Evolutionary conservation across 2,113 vertebrate genomes (phyloP), one percentile per base, ranked within the genome.

Genomic region (Actenoides hombroni): DNA sequence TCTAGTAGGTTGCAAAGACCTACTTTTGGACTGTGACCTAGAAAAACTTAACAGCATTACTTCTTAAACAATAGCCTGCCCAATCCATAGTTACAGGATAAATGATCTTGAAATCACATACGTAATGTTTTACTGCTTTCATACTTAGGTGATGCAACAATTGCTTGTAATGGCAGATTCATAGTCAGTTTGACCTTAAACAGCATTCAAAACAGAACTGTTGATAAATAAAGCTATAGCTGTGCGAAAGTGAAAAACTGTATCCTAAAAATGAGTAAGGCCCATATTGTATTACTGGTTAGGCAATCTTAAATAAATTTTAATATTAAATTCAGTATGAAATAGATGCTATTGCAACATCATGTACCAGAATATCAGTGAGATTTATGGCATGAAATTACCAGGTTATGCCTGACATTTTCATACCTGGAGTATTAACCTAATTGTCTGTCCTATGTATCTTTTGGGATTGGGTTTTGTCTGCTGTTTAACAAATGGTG

Each of bases 371-470:
- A 86, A 31, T 86, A 92, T 82, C 79, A 86, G 44, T 84, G 57
- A 93, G 35, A 92, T 93, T 78, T 88, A 40, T 75, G 56, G 25
- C 48, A 53, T 76, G 44, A 78, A 94, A 79, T 96, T 92, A 84
- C 6, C 31, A 56, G 11, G 29, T 31, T 68, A 56, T 84, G 35
- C 29, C 77, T 76, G 80, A 60, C 48, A 81, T 90, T 92, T 88
- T 94, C 60, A 71, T 92, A 86, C 61, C n/a, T 48, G 53, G 13
- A 53, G 11, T 17, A 88, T 35, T 78, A 86, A 78, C 24, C 76
- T 75, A 56, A 81, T 84, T 71, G 74, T 33, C 56, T 84, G 35
- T 65, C 35, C 35, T 71, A 9, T 46, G 7, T 80, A 61, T 77
- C 39, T 86, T 80, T 60, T 46, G 54, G 29, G 9, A 21, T 92